Base-by-base conservation (phyloP, 2,113 vertebrate genomes). In the Megaceryle torquata region DNA sequence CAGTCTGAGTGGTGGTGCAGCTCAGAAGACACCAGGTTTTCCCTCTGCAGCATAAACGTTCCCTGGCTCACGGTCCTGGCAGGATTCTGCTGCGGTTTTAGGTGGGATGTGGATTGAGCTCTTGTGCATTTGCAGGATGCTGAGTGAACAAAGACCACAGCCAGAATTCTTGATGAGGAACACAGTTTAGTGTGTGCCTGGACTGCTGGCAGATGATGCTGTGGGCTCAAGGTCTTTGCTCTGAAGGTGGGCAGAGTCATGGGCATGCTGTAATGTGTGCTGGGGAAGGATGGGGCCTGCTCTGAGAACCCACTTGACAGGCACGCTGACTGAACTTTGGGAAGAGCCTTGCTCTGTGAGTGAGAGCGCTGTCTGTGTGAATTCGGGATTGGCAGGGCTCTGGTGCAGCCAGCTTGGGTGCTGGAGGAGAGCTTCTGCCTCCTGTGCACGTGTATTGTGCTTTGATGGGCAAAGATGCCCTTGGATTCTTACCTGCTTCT, bases 131-230 rank as follows among this genome's bases (percentile, higher is more conserved):
- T 43, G 46, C 54, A 39, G 61, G 15, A 15, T 75, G 39, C 54
- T 1, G 5, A 25, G 74, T 1, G 17, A n/a, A 6, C 25, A 33
- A 15, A 68, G 74, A 9, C 7, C 21, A 2, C 6, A 33, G 25
- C 17, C 2, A 3, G 43, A 26, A 5, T 29, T 39, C 39, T 11
- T 50, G 35, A 5, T 25, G 60, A 44, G 56, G 75, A 63, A 7
- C 1, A 1, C 6, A 5, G 1, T 11, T 24, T 8, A 8, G 60
- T 8, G 18, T 4, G 9, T 69, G 63, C 11, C 44, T 28, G 29
- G 33, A 17, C 24, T 17, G 1, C 29, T 3, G 18, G 44, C 60
- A 37, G 61, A 6, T 7, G 75, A 25, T 50, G 61, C 61, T 18
- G 41, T 20, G 13, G 80, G 63, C 28, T 33, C 35, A 12, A 10